Base-by-base conservation (phyloP, 2,113 vertebrate species). In the Sarotherodon lohbergeri region DNA sequence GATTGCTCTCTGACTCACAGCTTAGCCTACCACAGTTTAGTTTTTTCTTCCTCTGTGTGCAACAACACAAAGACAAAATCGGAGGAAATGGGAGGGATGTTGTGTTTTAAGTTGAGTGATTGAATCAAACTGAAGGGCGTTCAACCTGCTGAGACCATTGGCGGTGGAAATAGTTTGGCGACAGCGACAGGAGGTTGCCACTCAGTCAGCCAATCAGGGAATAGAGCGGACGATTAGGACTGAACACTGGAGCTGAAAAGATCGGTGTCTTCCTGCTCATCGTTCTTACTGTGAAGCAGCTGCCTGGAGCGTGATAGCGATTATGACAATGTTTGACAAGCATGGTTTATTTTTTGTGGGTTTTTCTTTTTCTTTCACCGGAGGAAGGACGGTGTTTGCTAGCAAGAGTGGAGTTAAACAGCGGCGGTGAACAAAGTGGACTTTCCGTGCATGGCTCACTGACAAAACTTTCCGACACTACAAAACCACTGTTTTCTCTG, bases 191-290 rank as follows among this genome's bases (percentile, higher is more conserved):
- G 2, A 6, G 79, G 76, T 56, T 54, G 90, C 85, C 81, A 86
- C 90, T 93, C 86, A 92, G 63, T 91, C 90, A 94, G 92, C 93
- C 94, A 93, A 94, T 95, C 96, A 95, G 95, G 95, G 94, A 94
- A 91, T 29, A 85, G 92, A 90, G 89, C 83, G 66, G 91, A 95
- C 87, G 88, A 89, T 85, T 79, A 54, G 81, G 91, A 83, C 54
- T 86, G 86, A 93, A 87, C 88, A 73, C 80, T 80, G 34, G 80
- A 88, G 63, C 84, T 39, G 87, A 87, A 88, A 8, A 82, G 89
- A 91, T 91, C 81, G 87, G 92, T 84, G 93, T 96, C 95, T 96
- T 96, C 95, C 95, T 93, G 94, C 93, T 95, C 82, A 59, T 85
- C 56, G 81, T 89, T 91, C 90, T 88, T 92, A 91, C 92, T 91